Conservation (phyloP, 37 sponge, comb jelly and placozoan species). For the Spongilla lacustris region DNA sequence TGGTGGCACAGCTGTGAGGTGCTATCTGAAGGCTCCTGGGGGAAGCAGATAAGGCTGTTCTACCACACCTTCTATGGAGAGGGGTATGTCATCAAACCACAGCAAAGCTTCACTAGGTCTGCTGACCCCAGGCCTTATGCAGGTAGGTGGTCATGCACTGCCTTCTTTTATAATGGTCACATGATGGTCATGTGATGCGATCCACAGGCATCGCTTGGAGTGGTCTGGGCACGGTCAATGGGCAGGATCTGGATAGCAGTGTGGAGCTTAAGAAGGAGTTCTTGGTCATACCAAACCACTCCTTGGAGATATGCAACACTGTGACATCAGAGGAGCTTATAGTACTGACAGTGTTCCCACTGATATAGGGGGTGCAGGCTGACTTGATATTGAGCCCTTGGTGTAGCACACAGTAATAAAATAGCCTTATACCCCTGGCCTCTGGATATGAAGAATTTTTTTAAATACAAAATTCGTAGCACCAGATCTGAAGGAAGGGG, state of each 20-base stretch:
- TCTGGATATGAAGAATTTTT: too few species aligned
- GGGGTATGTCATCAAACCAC: conserved; percentile 67
- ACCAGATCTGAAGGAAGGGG: too few species aligned
- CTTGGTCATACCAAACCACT: conserved; percentile 65
- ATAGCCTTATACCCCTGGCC: too few species aligned
- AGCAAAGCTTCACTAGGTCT: conserved; percentile 25
- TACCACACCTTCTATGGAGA: conserved; percentile 91
- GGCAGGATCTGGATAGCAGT: conserved; percentile 5
- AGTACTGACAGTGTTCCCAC: conserved; percentile 76
- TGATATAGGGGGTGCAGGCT: neutral
- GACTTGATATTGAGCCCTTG: neutral
- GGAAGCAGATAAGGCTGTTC: conserved; percentile 63
- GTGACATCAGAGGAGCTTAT: conserved; percentile 34
- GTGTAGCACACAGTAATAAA: too few species aligned
- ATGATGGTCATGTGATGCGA: neutral
- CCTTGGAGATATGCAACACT: conserved; percentile 52
- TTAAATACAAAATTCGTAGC: too few species aligned
- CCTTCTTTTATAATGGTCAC: neutral
- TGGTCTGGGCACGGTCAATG: conserved; percentile 80
- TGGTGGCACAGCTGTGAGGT: conserved; percentile 79
- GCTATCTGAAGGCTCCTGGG: conserved; percentile 76
- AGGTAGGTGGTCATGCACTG: conserved; percentile 4
- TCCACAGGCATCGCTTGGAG: conserved; percentile 83
- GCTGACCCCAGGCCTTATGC: conserved; percentile 64
- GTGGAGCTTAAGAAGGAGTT: conserved; percentile 57